Percentiles rank a stretch among this genome's conserved stretches.
phyloP scores from a whole-genome alignment of 2,888 invertebrate genomes.

The Ichneumoninae sp. region DNA sequence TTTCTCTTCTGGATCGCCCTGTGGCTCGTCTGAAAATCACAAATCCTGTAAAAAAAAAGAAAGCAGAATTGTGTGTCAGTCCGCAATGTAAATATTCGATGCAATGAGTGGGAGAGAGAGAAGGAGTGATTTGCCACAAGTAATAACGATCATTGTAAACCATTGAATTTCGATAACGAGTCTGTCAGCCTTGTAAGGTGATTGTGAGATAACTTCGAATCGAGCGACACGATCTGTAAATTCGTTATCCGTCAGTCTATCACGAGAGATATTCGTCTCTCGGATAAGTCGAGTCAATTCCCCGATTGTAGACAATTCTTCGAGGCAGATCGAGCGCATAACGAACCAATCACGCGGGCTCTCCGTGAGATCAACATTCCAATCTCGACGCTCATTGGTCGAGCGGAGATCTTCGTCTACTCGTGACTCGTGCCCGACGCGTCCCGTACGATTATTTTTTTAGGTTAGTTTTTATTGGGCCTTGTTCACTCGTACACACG shows the following conservation, averaged over 20 bases:
- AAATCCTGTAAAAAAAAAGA: conserved; percentile 20
- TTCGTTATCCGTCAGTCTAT: conserved; percentile 1
- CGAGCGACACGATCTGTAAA: conserved; percentile 16
- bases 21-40: conserved; percentile 39
- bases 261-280: not conserved
- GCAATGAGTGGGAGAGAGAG: conserved; percentile 31
- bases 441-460: not conserved
- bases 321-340: conserved; percentile 40
- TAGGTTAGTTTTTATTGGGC: not conserved
- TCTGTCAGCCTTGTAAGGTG: conserved; percentile 37
- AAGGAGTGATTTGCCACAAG: conserved; percentile 59
- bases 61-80: conserved; percentile 12
- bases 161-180: conserved; percentile 47
- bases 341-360: conserved; percentile 24
- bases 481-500: not conserved
- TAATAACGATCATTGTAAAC: conserved; percentile 62
- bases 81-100: not conserved
- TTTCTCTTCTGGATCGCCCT: conserved; percentile 63
- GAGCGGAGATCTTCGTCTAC: not conserved
- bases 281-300: not conserved
- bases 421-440: not conserved
- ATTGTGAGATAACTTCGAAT: conserved; percentile 62
- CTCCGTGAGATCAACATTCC: conserved; percentile 18
- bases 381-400: conserved; percentile 19
- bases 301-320: conserved; percentile 45